Evolutionary conservation across 1,140 invertebrate genomes (phyloP).

Genomic region (Drosophila asahinai): DNA sequence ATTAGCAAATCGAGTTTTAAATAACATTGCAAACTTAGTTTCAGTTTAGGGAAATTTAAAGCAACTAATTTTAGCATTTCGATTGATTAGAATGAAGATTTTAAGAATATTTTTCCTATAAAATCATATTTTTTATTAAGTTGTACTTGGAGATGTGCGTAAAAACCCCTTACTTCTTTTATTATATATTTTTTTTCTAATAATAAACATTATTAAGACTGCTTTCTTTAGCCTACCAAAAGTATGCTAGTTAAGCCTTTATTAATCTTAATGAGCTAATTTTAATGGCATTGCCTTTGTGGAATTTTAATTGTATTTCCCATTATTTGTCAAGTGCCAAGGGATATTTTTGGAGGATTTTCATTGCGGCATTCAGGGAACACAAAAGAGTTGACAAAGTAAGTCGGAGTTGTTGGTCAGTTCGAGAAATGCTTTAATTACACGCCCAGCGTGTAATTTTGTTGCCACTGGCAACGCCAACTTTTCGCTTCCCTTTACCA

Average conservation of each 20-base stretch:
- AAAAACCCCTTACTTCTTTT: no score
- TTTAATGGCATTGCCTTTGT: background rate
- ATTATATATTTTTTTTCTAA: no score
- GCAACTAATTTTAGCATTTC: no score
- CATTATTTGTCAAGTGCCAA: background rate
- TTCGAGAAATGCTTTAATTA: constrained; percentile 54
- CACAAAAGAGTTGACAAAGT: constrained; percentile 26
- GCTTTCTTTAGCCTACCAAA: no score
- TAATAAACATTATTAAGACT: no score
- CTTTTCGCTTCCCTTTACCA: constrained; percentile 2
- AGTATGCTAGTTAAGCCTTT: no score
- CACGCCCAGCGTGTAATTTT: constrained; percentile 50
- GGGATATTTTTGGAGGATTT: background rate
- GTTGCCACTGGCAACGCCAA: constrained; percentile 54
- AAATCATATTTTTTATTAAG: no score
- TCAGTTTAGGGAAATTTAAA: no score
- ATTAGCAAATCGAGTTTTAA: background rate
- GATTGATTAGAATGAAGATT: no score
- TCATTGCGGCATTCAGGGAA: background rate
- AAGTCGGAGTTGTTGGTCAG: constrained; percentile 1
- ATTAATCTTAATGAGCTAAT: background rate
- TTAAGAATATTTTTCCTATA: no score
- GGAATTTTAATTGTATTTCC: background rate
- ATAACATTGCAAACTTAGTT: background rate
- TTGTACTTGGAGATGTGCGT: no score